These are phyloP conservation scores for Clunio marinus DNA, from an alignment of 2,888 invertebrate species.

Conservation along the genomic window DNA sequence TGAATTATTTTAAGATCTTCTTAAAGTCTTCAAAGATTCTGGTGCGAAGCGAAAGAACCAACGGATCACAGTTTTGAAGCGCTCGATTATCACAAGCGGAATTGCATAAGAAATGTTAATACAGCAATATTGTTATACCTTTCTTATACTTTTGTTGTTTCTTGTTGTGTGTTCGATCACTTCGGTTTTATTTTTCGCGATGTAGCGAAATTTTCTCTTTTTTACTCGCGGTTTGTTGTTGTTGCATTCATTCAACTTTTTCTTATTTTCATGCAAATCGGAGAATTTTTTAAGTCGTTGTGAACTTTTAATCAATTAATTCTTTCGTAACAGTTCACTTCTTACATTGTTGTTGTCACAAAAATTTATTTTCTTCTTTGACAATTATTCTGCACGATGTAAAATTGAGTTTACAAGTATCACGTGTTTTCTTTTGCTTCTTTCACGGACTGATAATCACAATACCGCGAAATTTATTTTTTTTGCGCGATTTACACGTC, in stretches of 20 bases:
- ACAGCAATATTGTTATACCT: background rate
- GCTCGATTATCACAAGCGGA: background rate
- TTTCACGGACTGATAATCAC: conserved; percentile 31
- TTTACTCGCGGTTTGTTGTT: conserved; percentile 17
- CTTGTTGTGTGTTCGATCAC: background rate
- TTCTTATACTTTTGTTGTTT: background rate
- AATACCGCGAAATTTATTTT: conserved; percentile 22
- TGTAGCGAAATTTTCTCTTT: conserved; percentile 34
- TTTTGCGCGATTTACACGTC: conserved; percentile 23
- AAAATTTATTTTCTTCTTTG: too few species aligned
- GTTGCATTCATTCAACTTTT: conserved; percentile 21
- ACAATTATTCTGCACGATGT: too few species aligned
- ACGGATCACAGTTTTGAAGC: background rate
- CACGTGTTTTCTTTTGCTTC: conserved; percentile 2
- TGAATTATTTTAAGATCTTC: background rate
- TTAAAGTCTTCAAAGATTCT: background rate
- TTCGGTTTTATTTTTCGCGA: background rate
- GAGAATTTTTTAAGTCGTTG: too few species aligned
- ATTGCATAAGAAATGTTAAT: background rate
- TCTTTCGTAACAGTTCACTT: too few species aligned
- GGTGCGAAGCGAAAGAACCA: background rate
- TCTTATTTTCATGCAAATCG: background rate
- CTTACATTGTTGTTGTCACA: too few species aligned
- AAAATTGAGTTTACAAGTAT: too few species aligned
- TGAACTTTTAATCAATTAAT: too few species aligned